These are phyloP conservation scores for Cephalopachus bancanus DNA, from an alignment of 2,797 vertebrate species.

Conservation along the genomic window DNA sequence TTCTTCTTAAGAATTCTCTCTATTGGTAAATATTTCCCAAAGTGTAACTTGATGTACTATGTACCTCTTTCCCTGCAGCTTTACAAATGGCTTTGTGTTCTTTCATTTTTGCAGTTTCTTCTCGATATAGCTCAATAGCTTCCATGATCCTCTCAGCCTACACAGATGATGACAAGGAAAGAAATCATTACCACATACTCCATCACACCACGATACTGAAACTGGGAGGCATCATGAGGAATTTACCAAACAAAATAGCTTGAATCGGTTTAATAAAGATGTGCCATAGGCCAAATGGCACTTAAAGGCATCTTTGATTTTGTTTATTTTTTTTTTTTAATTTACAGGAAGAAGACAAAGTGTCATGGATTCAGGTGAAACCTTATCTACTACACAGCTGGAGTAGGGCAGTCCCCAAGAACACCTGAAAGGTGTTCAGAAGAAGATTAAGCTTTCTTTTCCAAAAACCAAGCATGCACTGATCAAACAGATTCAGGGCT, in stretches of 20 bases:
- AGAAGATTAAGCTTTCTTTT: not conserved
- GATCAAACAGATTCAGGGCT: not conserved
- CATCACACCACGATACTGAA: not conserved
- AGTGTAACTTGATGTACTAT: no score
- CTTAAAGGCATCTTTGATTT: not conserved
- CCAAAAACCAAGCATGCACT: not conserved
- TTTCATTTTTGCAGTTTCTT: slow-evolving; percentile 93
- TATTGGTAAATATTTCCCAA: not conserved
- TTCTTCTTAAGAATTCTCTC: not conserved
- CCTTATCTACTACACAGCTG: accelerated
- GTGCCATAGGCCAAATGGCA: not conserved
- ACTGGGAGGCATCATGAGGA: not conserved
- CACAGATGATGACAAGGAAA: slow-evolving; percentile 42
- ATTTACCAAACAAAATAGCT: not conserved
- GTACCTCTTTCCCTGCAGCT: slow-evolving; percentile 94
- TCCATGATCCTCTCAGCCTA: slow-evolving; percentile 99
- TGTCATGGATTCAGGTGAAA: not conserved
- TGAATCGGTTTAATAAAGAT: slow-evolving; percentile 69
- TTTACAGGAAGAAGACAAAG: not conserved
- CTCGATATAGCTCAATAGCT: slow-evolving; percentile 95
- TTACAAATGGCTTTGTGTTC: slow-evolving; percentile 93
- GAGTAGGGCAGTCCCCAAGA: not conserved
- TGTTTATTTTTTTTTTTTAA: not conserved
- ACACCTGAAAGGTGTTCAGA: not conserved
- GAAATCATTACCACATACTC: not conserved